These are phyloP conservation scores for Capra hircus DNA, from an alignment of 2,113 vertebrate genomes.

Conservation along the genomic window DNA sequence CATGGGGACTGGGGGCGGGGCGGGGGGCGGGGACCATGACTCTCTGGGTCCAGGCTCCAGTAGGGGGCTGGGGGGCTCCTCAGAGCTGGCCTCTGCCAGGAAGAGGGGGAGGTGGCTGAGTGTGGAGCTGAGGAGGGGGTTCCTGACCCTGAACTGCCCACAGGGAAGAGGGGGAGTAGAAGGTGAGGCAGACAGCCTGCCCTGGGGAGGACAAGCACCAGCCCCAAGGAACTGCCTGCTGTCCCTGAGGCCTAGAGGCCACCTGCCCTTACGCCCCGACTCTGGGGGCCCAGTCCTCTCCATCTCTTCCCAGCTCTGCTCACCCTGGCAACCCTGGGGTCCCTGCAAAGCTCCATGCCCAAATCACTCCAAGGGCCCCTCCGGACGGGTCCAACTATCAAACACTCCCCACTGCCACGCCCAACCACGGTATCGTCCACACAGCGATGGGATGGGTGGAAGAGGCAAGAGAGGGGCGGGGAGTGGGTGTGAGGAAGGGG, in stretches of 20 bases:
- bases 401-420: not conserved
- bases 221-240: not conserved
- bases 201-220: not conserved
- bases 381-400: constrained; percentile 71
- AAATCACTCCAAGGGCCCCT: constrained; percentile 23
- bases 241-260: not conserved
- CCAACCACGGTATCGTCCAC: constrained; percentile 6
- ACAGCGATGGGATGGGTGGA: not conserved
- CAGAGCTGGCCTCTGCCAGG: not conserved
- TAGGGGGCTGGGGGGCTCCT: not conserved
- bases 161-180: not conserved
- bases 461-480: not conserved
- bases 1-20: not conserved
- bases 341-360: not conserved
- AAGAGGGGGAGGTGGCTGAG: not conserved
- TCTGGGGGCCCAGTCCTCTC: not conserved
- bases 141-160: not conserved
- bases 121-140: not conserved
- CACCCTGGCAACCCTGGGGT: not conserved
- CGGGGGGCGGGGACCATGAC: not conserved
- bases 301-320: not conserved
- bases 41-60: not conserved
- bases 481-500: not conserved
- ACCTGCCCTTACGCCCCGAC: not conserved
- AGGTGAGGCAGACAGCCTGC: not conserved